These are phyloP conservation scores for Synodontis membranacea DNA, from an alignment of 2,113 vertebrate genomes.

Conservation along the genomic window DNA sequence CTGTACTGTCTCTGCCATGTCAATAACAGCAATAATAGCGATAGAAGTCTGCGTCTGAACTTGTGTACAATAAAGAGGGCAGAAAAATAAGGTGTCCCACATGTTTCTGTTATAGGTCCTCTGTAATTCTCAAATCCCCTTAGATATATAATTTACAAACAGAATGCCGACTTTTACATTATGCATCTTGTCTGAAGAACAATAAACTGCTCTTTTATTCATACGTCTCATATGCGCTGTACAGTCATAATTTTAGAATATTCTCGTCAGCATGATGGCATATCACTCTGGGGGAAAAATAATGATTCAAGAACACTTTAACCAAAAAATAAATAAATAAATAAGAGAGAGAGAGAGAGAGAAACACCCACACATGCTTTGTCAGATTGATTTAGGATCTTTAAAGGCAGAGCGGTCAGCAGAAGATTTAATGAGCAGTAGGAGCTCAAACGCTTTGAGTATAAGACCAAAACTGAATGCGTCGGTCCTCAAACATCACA, in stretches of 20 bases:
- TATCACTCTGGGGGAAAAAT: neutral
- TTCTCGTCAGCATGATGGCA: neutral
- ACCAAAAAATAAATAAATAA: neutral
- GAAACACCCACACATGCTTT: neutral
- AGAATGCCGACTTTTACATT: neutral
- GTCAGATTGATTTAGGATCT: neutral
- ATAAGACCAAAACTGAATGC: neutral
- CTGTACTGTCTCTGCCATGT: neutral
- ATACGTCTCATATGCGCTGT: neutral
- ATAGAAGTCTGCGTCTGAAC: neutral
- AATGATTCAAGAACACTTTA: neutral
- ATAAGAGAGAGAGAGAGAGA: neutral
- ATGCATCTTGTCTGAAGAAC: neutral
- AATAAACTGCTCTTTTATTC: neutral
- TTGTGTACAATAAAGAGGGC: neutral
- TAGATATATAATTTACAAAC: neutral
- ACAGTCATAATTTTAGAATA: neutral
- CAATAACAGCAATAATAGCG: neutral
- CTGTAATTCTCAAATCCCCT: neutral
- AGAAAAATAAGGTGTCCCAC: neutral
- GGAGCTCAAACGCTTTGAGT: neutral
- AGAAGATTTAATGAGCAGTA: slow-evolving; percentile 18
- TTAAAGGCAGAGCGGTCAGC: neutral
- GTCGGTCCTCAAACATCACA: neutral
- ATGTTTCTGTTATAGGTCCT: neutral